Base-by-base conservation (phyloP, 2,113 vertebrate genomes). In the Eidolon helvum region DNA sequence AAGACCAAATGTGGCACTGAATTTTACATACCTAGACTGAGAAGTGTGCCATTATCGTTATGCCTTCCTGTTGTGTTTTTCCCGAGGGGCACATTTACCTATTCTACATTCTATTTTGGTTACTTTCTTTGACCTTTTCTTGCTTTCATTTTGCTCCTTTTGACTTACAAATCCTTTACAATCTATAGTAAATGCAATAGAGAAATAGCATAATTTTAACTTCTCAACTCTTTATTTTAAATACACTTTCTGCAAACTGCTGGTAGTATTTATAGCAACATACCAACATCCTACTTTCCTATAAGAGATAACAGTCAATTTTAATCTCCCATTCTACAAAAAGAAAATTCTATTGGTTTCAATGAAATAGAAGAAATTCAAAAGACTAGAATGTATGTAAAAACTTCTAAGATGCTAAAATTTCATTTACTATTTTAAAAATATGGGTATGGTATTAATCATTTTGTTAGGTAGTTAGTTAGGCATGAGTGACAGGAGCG, bases 151-250 rank as follows among this genome's bases (percentile, higher is more conserved):
- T 97, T 7, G 5, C 85, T 95, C 30, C 74, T 95, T 97, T 97
- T 97, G 84, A 92, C 92, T 97, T 95, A 95, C 87, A 97, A 97
- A 96, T 98, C 96, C 75, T 72, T 97, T 97, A 97, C 95, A 96
- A 97, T 97, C 85, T 97, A 97, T 97, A 97, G 88, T 77, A 97
- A 97, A 95, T 95, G 91, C 90, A 89, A 82, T 96, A 91, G 92
- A 96, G 96, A 97, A 97, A 97, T 96, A 97, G 80, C 92, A 97
- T 77, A 89, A 93, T 96, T 96, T 95, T 92, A 96, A 96, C 80
- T 95, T 88, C 48, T 96, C 85, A 96, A 78, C 61, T 96, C 66
- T 90, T 94, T 96, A 97, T 92, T 95, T 97, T 96, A 97, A 97
- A 97, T 92, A 92, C 35, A 91, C 50, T 87, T 90, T 96, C 61